These are phyloP conservation scores for Chrysomela aeneicollis DNA, from an alignment of 2,888 invertebrate genomes.

Conservation along the genomic window DNA sequence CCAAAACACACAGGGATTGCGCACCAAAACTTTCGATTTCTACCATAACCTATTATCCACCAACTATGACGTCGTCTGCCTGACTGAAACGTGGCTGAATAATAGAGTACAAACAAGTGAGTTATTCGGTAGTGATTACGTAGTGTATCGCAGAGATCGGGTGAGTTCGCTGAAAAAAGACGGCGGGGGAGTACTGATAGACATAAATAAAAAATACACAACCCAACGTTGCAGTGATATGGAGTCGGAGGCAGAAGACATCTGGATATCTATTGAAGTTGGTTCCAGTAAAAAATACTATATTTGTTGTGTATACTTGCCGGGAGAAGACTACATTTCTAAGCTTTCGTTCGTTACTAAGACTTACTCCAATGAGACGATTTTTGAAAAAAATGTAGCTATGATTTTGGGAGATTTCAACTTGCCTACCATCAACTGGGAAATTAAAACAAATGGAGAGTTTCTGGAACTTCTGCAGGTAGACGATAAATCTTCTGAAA, in stretches of 20 bases:
- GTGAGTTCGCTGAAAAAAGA: conserved; percentile 6
- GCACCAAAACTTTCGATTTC: too few species aligned
- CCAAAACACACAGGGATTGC: too few species aligned
- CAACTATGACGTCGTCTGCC: too few species aligned
- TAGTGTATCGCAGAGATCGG: conserved; percentile 9
- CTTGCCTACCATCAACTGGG: not conserved
- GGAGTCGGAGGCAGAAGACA: too few species aligned
- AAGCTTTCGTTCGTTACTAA: not conserved
- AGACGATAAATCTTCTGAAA: not conserved
- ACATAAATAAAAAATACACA: conserved; percentile 6
- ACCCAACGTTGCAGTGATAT: too few species aligned
- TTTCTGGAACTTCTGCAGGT: too few species aligned
- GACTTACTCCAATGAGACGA: too few species aligned
- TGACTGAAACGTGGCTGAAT: too few species aligned
- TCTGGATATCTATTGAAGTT: too few species aligned
- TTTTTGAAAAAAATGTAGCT: not conserved
- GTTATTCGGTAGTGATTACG: conserved; percentile 12
- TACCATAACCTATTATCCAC: too few species aligned
- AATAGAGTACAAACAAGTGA: too few species aligned
- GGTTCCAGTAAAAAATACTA: conserved; percentile 4
- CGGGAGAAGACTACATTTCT: not conserved
- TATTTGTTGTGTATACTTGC: not conserved
- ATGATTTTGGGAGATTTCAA: not conserved
- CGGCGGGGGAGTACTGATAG: conserved; percentile 13
- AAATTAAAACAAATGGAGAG: too few species aligned